Percentiles rank a stretch among this genome's conserved stretches.
Conservation (phyloP, 1,140 invertebrate species). For the Lutraria rhynchaena region DNA sequence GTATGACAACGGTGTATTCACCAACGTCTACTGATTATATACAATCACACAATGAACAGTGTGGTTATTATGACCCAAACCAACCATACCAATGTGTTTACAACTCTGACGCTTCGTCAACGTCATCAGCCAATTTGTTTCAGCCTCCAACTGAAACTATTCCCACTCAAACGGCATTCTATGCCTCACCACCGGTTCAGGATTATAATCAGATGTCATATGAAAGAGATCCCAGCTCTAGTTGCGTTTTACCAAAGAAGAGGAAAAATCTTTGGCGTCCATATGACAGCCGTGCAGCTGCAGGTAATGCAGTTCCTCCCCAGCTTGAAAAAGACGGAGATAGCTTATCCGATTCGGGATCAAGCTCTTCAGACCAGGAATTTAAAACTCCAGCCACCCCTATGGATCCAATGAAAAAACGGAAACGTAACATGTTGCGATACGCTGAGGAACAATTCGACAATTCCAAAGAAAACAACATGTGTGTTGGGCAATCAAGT, state of each 20-base stretch:
- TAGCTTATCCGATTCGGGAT: conserved; percentile 11
- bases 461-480: neutral
- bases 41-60: neutral
- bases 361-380: conserved; percentile 48
- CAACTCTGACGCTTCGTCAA: neutral
- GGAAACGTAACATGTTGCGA: conserved; percentile 43
- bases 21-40: neutral
- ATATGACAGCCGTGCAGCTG: conserved; percentile 27
- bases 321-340: conserved; percentile 12
- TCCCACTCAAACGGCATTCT: neutral
- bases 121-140: neutral
- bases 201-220: neutral
- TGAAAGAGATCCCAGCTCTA: neutral
- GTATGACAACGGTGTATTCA: conserved; percentile 1
- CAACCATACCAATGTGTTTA: conserved; percentile 8
- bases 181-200: conserved; percentile 9
- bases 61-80: conserved; percentile 5
- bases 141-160: neutral
- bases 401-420: conserved; percentile 48
- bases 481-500: neutral
- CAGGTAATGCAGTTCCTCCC: too few species aligned
- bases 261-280: conserved; percentile 58
- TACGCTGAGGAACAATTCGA: conserved; percentile 26
- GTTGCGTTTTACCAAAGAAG: conserved; percentile 50
- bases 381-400: conserved; percentile 48